Evolutionary conservation across 2,113 vertebrate genomes (phyloP), one percentile per base, ranked within the genome.

Genomic region (Glareola pratincola): DNA sequence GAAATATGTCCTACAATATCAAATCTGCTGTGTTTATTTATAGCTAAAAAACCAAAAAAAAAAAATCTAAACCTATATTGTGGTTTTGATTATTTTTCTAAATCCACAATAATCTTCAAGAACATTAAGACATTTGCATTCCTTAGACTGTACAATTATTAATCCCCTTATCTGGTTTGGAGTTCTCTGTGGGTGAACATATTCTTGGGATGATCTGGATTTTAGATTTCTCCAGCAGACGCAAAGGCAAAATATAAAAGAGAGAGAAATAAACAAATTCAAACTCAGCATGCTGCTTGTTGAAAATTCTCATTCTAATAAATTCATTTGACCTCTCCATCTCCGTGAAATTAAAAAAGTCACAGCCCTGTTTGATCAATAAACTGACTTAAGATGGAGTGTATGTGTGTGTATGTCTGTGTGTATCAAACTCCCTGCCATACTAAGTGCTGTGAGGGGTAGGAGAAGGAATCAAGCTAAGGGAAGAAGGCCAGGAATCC

Each of bases 51-150:
- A 37, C 12, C 34, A 48, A 83, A 92, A 90, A 48, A 83, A 92
- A 90, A 96, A 66, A 47, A 64, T 53, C 71, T 89, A 97, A 98
- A 96, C 96, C 94, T 94, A 60, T 96, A 91, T 96, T 95, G 92
- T 91, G 30, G 74, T 95, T 96, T 82, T 97, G 94, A 98, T 98
- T 98, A 95, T 97, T 97, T 98, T 97, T 94, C 92, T 97, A 98
- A 98, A 98, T 98, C 96, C 96, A 88, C 78, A 87, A 50, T 98
- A 98, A 98, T 98, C 97, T 98, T 96, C 85, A 96, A 94, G 96
- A 98, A 97, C 56, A 96, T 96, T 97, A 94, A 96, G 91, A 97
- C 96, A 95, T 98, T 97, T 98, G 90, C 92, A 91, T 97, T 95
- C 80, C 92, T 97, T 73, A 95, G 89, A 93, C 84, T 95, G 91